phyloP scores from a whole-genome alignment of 2,888 invertebrate genomes.

The Scaptomyza parva region DNA sequence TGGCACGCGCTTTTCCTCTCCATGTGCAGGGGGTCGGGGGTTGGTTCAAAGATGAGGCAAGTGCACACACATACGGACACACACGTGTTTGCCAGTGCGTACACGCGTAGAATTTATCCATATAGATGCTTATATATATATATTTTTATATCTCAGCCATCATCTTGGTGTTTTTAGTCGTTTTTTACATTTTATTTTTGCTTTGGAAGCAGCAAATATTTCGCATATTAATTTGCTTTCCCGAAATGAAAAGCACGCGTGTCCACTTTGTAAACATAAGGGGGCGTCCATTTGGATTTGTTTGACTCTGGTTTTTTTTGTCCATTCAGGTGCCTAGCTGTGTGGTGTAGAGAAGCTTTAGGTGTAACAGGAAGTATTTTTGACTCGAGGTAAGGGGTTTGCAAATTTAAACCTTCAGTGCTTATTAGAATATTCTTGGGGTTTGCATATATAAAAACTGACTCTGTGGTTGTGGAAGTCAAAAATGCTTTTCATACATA shows the following conservation, averaged over 20 bases:
- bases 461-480: conserved; percentile 15
- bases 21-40: not conserved
- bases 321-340: not conserved
- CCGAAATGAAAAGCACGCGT: conserved; percentile 22
- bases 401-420: not conserved
- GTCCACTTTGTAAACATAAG: conserved; percentile 11
- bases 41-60: conserved; percentile 11
- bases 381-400: not conserved
- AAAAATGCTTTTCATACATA: conserved; percentile 9
- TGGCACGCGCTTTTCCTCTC: conserved; percentile 49
- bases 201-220: conserved; percentile 42
- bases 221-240: conserved; percentile 62
- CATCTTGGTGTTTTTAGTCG: conserved; percentile 6
- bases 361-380: conserved; percentile 2
- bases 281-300: conserved; percentile 12
- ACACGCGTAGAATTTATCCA: conserved; percentile 45
- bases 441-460: conserved; percentile 1
- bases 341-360: conserved; percentile 20
- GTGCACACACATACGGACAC: not conserved
- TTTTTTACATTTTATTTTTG: not conserved
- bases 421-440: conserved; percentile 39
- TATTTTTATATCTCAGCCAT: conserved; percentile 12
- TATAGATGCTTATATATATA: conserved; percentile 17
- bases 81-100: conserved; percentile 15
- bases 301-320: conserved; percentile 8